Conservation (phyloP, 2,888 invertebrate species). For the Lordiphosa fenestrarum region DNA sequence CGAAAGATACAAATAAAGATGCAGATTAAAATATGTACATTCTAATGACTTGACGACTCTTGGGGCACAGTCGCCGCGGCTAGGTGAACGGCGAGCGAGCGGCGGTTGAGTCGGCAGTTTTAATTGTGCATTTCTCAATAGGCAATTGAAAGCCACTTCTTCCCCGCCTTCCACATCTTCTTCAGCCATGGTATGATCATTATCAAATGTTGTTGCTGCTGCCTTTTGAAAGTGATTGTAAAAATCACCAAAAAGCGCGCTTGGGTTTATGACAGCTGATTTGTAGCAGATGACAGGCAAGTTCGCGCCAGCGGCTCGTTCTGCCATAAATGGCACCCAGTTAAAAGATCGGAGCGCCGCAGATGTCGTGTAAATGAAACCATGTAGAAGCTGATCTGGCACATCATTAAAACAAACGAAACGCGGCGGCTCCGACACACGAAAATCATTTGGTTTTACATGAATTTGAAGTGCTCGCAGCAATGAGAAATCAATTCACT, state of each 20-base stretch:
- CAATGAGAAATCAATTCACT: conserved; percentile 41
- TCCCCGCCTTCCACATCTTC: conserved; percentile 19
- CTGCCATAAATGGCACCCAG: conserved; percentile 59
- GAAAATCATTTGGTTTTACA: conserved; percentile 31
- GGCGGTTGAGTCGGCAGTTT: conserved; percentile 41
- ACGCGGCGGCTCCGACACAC: conserved; percentile 16
- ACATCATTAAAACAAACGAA: conserved; percentile 56
- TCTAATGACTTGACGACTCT: conserved; percentile 23
- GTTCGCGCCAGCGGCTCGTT: conserved; percentile 64
- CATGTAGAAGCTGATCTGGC: conserved; percentile 42
- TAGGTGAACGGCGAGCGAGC: conserved; percentile 24
- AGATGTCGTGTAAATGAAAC: conserved; percentile 48
- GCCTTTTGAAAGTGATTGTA: conserved; percentile 69
- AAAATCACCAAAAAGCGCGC: conserved; percentile 39
- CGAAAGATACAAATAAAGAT: conserved; percentile 17
- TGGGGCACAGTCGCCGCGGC: conserved; percentile 40
- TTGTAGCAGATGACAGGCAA: conserved; percentile 72
- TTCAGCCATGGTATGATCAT: conserved; percentile 40
- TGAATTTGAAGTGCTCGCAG: conserved; percentile 31
- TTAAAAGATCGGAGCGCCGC: conserved; percentile 20
- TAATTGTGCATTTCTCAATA: conserved; percentile 61
- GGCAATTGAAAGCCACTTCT: conserved; percentile 42
- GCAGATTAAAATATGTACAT: conserved; percentile 51
- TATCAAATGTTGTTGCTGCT: conserved; percentile 38
- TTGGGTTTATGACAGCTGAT: conserved; percentile 66